A percentile compares a stretch with the other conserved stretches of the same genome.
Conservation (phyloP, 2,113 vertebrate genomes). For the Stictonetta naevosa region DNA sequence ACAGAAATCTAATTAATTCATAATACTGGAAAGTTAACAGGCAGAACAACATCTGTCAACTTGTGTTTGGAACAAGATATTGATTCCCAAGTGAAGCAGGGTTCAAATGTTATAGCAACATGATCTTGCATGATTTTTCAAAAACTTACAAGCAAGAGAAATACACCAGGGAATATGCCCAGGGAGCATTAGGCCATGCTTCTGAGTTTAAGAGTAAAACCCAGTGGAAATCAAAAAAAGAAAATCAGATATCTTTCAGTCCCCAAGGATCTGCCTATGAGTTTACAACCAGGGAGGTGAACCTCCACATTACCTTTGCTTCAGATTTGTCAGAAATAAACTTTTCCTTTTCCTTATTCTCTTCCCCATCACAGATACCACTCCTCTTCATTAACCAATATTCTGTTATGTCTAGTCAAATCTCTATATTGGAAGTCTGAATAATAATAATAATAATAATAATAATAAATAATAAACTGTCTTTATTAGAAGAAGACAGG, state of each 20-base stretch:
- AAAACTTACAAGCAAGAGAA: slow-evolving; percentile 32
- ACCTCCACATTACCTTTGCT: neutral
- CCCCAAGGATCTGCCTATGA: neutral
- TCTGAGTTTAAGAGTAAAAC: neutral
- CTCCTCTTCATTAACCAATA: neutral
- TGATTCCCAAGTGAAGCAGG: slow-evolving; percentile 17
- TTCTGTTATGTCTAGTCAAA: neutral
- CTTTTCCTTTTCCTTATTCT: neutral
- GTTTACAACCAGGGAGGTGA: neutral
- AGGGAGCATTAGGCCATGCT: neutral
- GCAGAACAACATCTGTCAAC: slow-evolving; percentile 32
- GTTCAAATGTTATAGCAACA: slow-evolving; percentile 53
- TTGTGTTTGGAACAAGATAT: slow-evolving; percentile 2
- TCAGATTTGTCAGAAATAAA: neutral
- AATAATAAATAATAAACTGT: neutral
- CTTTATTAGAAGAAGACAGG: neutral
- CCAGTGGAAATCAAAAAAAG: slow-evolving; percentile 27
- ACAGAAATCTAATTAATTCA: neutral
- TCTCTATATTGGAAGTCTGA: neutral
- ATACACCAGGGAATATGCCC: slow-evolving; percentile 9
- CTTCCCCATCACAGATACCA: neutral
- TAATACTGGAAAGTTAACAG: slow-evolving; percentile 24
- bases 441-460: neutral
- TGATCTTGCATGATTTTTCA: slow-evolving; percentile 16
- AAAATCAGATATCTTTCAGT: slow-evolving; percentile 18